These are phyloP conservation scores for Eurytoma adleriae DNA, from an alignment of 2,888 invertebrate genomes.

Conservation along the genomic window DNA sequence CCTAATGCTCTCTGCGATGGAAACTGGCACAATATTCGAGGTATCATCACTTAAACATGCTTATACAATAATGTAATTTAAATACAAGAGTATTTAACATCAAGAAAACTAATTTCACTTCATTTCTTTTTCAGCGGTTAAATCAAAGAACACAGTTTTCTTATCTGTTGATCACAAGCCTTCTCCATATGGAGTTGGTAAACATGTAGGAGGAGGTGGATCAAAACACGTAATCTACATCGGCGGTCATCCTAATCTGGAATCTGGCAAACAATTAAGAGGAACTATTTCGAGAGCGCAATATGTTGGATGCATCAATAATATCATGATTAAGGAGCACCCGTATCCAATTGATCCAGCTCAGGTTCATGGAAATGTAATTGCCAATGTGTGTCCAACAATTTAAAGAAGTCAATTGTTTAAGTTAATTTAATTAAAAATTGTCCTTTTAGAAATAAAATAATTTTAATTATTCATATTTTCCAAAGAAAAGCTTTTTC, in stretches of 20 bases:
- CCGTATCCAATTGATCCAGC: constrained; percentile 76
- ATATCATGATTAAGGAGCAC: constrained; percentile 81
- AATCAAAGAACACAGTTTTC: constrained; percentile 93
- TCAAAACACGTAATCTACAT: constrained; percentile 92
- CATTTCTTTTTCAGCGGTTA: constrained; percentile 81
- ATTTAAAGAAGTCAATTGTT: constrained; percentile 77
- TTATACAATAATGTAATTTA: not conserved
- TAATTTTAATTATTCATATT: constrained; percentile 38
- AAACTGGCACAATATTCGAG: constrained; percentile 93
- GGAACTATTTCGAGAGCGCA: constrained; percentile 85
- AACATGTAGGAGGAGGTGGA: constrained; percentile 83
- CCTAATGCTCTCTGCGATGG: constrained; percentile 92
- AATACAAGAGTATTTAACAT: not conserved
- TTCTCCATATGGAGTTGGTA: constrained; percentile 83
- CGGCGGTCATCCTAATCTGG: constrained; percentile 87
- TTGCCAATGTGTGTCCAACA: constrained; percentile 87
- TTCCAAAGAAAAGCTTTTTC: constrained; percentile 50
- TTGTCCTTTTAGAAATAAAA: constrained; percentile 44
- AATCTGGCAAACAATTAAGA: constrained; percentile 73
- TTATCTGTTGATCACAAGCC: constrained; percentile 90
- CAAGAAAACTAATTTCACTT: not conserved
- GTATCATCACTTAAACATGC: constrained; percentile 72
- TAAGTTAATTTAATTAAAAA: constrained; percentile 37
- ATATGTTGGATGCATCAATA: constrained; percentile 89
- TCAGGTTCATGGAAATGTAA: constrained; percentile 85